Evolutionary conservation across 2,888 invertebrate genomes (phyloP), one percentile per base, ranked within the genome.

Genomic region (Hydroisotoma schaefferi): DNA sequence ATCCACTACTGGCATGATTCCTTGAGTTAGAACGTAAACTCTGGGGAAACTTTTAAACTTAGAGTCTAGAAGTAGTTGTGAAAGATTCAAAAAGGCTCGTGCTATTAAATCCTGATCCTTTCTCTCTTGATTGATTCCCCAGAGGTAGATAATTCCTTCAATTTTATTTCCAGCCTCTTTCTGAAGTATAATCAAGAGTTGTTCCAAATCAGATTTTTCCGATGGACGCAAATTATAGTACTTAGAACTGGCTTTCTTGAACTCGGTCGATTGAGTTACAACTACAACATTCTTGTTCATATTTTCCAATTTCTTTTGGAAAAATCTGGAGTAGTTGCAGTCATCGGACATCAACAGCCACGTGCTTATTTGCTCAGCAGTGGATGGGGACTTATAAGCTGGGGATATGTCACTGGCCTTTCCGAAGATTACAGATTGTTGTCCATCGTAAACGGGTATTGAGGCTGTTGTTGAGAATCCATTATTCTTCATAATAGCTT

Each of bases 131-230:
- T 56, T 48, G 12, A 57, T 6, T n/a, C 62, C 64, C 64, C 67
- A 67, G 23, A 62, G 40, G 51, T 57, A 63, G 12, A 67, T 38
- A 51, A 64, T 54, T n/a, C 64, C 67, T 29, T 67, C 62, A 12
- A 64, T 53, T 37, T 33, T 25, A 40, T n/a, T 26, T 26, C 53
- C 53, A 25, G 25, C 53, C 12, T 8, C 10, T 20, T 40, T 40
- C 8, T 40, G 40, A n/a, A 40, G 26, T 12, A 23, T 22, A n/a
- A 29, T 25, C 18, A 65, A 55, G 23, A 61, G 12, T 2, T 23
- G 29, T n/a, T 33, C 23, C 27, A 65, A 37, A 26, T 52, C 54
- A 33, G 56, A 28, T 40, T 64, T 64, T 26, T 26, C 40, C 20
- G 44, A 26, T 38, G 54, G 49, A 10, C 57, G 26, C 25, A 63